phyloP scores from a whole-genome alignment of 2,797 vertebrate genomes.

The Cyprinella venusta region DNA sequence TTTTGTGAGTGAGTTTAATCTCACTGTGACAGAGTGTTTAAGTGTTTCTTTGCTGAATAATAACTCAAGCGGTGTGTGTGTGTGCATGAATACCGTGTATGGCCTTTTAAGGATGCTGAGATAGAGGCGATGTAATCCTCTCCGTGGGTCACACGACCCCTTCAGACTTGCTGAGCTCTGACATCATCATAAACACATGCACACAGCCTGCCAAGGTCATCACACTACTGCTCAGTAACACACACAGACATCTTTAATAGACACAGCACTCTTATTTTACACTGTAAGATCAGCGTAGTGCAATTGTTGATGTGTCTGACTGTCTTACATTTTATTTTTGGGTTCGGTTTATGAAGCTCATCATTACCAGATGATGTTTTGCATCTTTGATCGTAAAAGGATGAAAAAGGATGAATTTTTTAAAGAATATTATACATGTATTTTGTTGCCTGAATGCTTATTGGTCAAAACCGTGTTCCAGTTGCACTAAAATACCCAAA shows the following conservation, averaged over 20 bases:
- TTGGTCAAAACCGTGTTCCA: background rate
- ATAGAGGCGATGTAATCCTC: slow-evolving; percentile 69
- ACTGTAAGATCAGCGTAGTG: background rate
- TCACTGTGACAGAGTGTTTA: background rate
- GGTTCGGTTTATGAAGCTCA: background rate
- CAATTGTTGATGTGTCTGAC: background rate
- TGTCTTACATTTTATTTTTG: background rate
- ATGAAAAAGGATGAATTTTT: background rate
- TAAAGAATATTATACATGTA: background rate
- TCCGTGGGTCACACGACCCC: slow-evolving; percentile 73
- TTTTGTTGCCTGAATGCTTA: background rate
- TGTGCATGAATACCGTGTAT: slow-evolving; percentile 12
- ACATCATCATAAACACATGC: slow-evolving; percentile 72
- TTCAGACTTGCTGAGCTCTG: slow-evolving; percentile 74
- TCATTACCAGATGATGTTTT: background rate
- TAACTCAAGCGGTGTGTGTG: background rate
- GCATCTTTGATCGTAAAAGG: background rate
- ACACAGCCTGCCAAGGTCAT: slow-evolving; percentile 20
- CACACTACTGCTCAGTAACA: background rate
- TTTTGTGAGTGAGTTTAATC: background rate
- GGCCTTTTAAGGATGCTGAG: slow-evolving; percentile 43
- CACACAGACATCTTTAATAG: slow-evolving; percentile 8
- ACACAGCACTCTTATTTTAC: background rate
- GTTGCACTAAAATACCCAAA: background rate
- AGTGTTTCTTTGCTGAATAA: background rate